A percentile compares a stretch with the other conserved stretches of the same genome.
Conservation (phyloP, 2,113 vertebrate species). For the Empidonax traillii region DNA sequence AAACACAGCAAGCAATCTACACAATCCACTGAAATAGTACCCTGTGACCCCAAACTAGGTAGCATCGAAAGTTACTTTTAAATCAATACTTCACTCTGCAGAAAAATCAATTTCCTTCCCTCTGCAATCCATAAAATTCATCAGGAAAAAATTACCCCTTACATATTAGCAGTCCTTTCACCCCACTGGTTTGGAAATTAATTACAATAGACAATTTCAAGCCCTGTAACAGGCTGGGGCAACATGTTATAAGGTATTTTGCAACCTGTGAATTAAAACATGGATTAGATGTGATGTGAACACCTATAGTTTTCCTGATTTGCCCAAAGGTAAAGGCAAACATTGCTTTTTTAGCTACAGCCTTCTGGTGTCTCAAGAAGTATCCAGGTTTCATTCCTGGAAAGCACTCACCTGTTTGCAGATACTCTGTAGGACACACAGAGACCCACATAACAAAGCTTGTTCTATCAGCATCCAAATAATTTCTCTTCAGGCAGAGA, state of each 20-base stretch:
- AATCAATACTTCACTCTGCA: conserved; percentile 64
- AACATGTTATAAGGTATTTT: neutral
- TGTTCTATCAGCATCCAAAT: neutral
- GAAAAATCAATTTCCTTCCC: conserved; percentile 58
- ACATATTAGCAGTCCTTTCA: conserved; percentile 14
- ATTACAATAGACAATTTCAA: conserved; percentile 37
- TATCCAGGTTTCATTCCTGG: neutral
- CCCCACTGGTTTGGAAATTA: conserved; percentile 31
- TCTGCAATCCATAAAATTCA: conserved; percentile 54
- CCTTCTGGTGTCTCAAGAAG: neutral
- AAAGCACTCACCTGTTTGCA: neutral
- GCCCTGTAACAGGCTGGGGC: neutral
- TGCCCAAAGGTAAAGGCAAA: neutral
- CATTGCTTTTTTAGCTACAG: neutral
- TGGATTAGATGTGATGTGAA: neutral
- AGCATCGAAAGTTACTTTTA: conserved; percentile 27
- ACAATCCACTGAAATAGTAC: conserved; percentile 42
- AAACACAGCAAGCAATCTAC: conserved; percentile 16
- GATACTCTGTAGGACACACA: neutral
- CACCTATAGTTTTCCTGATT: neutral
- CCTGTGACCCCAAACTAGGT: conserved; percentile 14
- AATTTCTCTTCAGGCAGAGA: neutral
- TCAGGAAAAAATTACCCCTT: conserved; percentile 35
- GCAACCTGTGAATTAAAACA: neutral
- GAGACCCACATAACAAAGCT: neutral